These are phyloP conservation scores for Drosophila saltans DNA, from an alignment of 1,140 invertebrate species.

Conservation along the genomic window DNA sequence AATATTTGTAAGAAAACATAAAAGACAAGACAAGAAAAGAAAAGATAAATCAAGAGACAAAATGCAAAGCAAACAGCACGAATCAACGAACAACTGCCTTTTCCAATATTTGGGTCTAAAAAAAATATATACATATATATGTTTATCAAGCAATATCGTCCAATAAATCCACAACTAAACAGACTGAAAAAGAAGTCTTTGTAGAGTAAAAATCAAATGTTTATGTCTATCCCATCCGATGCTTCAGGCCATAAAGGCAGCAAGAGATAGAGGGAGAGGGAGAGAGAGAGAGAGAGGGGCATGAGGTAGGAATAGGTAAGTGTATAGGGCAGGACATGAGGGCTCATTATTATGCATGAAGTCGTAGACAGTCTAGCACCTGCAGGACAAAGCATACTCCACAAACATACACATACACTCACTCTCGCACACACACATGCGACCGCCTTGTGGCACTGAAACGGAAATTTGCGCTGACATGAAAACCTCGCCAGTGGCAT, in stretches of 20 bases:
- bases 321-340: slow-evolving; percentile 36
- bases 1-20: slow-evolving; percentile 48
- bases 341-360: slow-evolving; percentile 78
- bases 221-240: slow-evolving; percentile 9
- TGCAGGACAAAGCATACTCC: slow-evolving; percentile 66
- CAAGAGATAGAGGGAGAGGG: background rate
- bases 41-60: slow-evolving; percentile 52
- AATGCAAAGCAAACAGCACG: slow-evolving; percentile 66
- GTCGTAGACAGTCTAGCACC: slow-evolving; percentile 76
- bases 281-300: slow-evolving; percentile 6
- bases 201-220: slow-evolving; percentile 51
- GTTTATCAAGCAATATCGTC: slow-evolving; percentile 59
- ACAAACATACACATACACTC: slow-evolving; percentile 30
- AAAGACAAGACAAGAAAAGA: background rate
- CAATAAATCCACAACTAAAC: slow-evolving; percentile 75
- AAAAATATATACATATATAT: slow-evolving; percentile 23
- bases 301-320: slow-evolving; percentile 26
- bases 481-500: slow-evolving; percentile 69
- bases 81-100: slow-evolving; percentile 49
- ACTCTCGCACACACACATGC: slow-evolving; percentile 15
- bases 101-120: slow-evolving; percentile 60
- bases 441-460: slow-evolving; percentile 55
- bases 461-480: slow-evolving; percentile 79
- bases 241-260: background rate
- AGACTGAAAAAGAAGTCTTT: slow-evolving; percentile 46